A percentile compares a stretch with the other conserved stretches of the same genome.
Conservation (phyloP, 2,797 vertebrate genomes). For the Characodon lateralis region DNA sequence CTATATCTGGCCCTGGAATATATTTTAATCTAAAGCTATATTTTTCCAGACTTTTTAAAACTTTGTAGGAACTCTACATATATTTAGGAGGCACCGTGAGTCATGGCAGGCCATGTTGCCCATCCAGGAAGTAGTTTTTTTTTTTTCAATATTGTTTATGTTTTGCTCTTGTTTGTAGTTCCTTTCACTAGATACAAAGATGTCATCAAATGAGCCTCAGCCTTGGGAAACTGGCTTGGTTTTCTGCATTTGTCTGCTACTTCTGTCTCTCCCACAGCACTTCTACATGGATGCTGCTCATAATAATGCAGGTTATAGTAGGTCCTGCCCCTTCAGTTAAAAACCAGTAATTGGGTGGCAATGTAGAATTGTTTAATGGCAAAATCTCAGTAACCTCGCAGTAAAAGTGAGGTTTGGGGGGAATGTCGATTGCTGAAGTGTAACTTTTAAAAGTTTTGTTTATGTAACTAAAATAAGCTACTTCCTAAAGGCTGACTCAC, state of each 20-base stretch:
- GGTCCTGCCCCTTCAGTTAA: not conserved
- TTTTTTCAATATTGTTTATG: not conserved
- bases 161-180: not conserved
- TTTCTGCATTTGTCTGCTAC: not conserved
- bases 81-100: not conserved
- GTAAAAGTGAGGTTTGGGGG: not conserved
- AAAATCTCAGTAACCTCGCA: not conserved
- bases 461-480: not conserved
- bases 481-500: not conserved
- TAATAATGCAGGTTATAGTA: not conserved
- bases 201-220: not conserved
- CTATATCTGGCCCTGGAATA: too few relatives aligned
- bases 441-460: not conserved
- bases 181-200: not conserved
- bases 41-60: too few relatives aligned
- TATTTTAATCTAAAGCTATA: too few relatives aligned
- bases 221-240: not conserved
- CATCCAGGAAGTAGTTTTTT: not conserved
- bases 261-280: not conserved
- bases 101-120: not conserved
- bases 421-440: not conserved
- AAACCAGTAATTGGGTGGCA: not conserved
- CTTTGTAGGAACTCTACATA: too few relatives aligned
- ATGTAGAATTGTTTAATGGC: not conserved
- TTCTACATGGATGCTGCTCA: not conserved